phyloP scores from a whole-genome alignment of 2,888 invertebrate genomes.

The Chydorus sphaericus region DNA sequence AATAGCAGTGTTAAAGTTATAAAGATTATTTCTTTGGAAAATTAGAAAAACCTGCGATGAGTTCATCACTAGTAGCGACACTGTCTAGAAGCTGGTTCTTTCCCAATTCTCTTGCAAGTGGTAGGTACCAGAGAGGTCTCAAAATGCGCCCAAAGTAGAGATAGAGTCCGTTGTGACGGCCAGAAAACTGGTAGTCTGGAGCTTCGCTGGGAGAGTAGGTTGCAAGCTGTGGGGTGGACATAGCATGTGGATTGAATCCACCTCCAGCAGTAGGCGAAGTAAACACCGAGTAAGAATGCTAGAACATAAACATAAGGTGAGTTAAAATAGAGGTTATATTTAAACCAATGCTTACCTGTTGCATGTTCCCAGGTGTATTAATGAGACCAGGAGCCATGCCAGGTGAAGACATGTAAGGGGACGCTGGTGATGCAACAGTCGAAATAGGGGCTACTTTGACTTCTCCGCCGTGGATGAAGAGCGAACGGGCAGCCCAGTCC shows the following conservation, averaged over 20 bases:
- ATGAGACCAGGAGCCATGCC: neutral
- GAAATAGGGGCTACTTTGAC: neutral
- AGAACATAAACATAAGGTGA: too few relatives aligned
- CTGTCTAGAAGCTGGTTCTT: conserved; percentile 12
- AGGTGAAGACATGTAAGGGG: neutral
- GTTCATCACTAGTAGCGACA: conserved; percentile 6
- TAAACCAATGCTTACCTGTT: too few relatives aligned
- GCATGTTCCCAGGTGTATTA: neutral
- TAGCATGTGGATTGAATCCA: conserved; percentile 22
- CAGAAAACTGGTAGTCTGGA: conserved; percentile 37
- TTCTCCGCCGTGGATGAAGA: conserved; percentile 82
- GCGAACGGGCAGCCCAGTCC: conserved; percentile 80
- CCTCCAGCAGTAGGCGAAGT: neutral
- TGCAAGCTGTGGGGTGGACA: conserved; percentile 21
- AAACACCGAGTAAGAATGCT: neutral
- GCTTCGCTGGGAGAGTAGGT: conserved; percentile 14
- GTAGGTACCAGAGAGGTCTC: conserved; percentile 71
- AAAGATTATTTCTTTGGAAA: too few relatives aligned
- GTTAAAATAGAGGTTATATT: too few relatives aligned
- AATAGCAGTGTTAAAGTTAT: too few relatives aligned
- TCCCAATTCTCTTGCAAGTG: conserved; percentile 25
- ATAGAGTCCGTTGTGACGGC: conserved; percentile 87
- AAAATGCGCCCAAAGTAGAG: conserved; percentile 77
- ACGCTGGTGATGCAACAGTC: neutral
- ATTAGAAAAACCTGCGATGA: too few relatives aligned